Percentiles rank a stretch among this genome's conserved stretches.
Evolutionary conservation across 2,113 vertebrate species (phyloP).

Genomic region (Rhinoderma darwinii): DNA sequence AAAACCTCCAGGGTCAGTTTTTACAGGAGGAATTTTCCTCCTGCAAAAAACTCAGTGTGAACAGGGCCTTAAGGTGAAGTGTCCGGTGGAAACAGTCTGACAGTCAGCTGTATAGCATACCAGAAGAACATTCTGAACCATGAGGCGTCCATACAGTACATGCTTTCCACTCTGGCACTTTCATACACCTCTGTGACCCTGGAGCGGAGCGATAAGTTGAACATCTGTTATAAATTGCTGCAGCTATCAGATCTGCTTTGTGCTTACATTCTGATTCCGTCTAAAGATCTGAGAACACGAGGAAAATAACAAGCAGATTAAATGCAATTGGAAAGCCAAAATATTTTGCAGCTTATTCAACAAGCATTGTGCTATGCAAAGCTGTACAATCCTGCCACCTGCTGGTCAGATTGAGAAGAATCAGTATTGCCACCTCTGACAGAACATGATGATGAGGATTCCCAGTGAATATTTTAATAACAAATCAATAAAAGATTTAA

Average conservation of each 20-base stretch:
- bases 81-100: too few relatives aligned
- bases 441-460: not conserved
- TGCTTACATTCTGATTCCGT: not conserved
- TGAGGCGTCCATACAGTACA: not conserved
- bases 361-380: not conserved
- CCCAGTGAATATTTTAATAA: not conserved
- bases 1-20: too few relatives aligned
- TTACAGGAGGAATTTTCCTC: too few relatives aligned
- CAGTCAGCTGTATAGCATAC: too few relatives aligned
- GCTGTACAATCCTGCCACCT: conserved; percentile 28
- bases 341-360: too few relatives aligned
- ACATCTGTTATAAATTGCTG: not conserved
- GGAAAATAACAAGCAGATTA: not conserved
- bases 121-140: too few relatives aligned
- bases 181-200: not conserved
- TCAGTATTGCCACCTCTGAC: not conserved
- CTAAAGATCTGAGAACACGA: not conserved
- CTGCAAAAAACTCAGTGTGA: too few relatives aligned
- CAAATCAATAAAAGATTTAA: too few relatives aligned
- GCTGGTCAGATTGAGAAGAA: not conserved
- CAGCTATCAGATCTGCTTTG: not conserved
- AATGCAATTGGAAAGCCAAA: not conserved
- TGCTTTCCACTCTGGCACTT: not conserved
- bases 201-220: not conserved
- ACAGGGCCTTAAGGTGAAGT: too few relatives aligned